These are phyloP conservation scores for Carcinoscorpius rotundicauda DNA, from an alignment of 1,140 invertebrate genomes.

Conservation along the genomic window DNA sequence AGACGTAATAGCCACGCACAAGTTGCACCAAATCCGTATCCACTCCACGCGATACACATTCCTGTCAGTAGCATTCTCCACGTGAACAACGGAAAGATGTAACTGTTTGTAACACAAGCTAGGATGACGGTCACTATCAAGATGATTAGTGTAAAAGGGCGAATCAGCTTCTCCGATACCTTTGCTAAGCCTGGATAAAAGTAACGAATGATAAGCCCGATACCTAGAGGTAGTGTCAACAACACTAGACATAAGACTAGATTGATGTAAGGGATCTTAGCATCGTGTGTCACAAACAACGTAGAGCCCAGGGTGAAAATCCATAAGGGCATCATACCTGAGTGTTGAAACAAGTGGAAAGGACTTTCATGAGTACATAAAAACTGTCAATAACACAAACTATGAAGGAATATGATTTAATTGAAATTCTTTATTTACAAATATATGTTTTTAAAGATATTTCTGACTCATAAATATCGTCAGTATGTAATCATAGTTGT, in stretches of 20 bases:
- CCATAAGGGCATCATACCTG: constrained; percentile 43
- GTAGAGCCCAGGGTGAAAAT: constrained; percentile 36
- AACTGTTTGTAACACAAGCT: constrained; percentile 38
- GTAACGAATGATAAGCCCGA: constrained; percentile 31
- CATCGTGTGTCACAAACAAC: constrained; percentile 21
- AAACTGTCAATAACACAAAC: too few relatives aligned
- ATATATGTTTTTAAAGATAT: too few relatives aligned
- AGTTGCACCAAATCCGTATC: constrained; percentile 38
- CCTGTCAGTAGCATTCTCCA: constrained; percentile 31
- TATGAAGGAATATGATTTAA: too few relatives aligned
- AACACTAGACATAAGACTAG: constrained; percentile 32
- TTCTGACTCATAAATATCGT: too few relatives aligned
- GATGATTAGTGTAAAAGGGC: constrained; percentile 31
- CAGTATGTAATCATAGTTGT: too few relatives aligned
- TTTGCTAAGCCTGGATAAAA: constrained; percentile 25
- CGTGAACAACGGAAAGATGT: constrained; percentile 39
- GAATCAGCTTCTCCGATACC: constrained; percentile 22
- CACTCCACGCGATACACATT: constrained; percentile 38
- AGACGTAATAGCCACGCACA: constrained; percentile 18
- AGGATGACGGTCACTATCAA: constrained; percentile 23
- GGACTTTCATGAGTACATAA: too few relatives aligned
- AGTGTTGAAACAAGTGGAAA: too few relatives aligned
- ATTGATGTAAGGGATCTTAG: constrained; percentile 36
- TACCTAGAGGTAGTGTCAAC: constrained; percentile 35
- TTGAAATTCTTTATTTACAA: too few relatives aligned